Evolutionary conservation across 1,140 invertebrate species (phyloP).

Genomic region (Phocides pigmalion): DNA sequence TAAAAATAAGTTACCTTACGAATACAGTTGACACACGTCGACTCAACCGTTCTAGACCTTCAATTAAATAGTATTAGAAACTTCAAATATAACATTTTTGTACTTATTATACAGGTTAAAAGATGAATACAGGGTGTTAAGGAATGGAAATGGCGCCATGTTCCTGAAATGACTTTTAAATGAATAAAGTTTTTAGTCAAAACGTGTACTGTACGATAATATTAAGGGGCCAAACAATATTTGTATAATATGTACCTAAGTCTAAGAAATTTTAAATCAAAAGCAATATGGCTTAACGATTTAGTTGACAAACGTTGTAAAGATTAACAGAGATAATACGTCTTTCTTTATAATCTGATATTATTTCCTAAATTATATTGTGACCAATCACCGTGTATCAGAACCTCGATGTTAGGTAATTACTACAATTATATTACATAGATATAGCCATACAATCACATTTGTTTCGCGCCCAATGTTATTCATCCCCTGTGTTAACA

Average conservation of each 20-base stretch:
- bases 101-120: too few species aligned
- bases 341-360: too few species aligned
- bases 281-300: background rate
- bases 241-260: conserved; percentile 17
- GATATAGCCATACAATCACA: background rate
- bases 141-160: background rate
- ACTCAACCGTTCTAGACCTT: too few species aligned
- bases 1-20: too few species aligned
- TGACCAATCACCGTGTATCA: too few species aligned
- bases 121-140: conserved; percentile 10
- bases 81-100: too few species aligned
- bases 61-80: too few species aligned
- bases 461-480: background rate
- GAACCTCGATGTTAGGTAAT: too few species aligned
- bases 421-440: too few species aligned
- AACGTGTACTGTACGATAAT: conserved; percentile 17
- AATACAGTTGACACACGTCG: too few species aligned
- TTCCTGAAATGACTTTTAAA: conserved; percentile 23
- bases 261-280: conserved; percentile 21
- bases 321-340: background rate
- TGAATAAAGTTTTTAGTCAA: conserved; percentile 1
- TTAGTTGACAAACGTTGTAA: background rate
- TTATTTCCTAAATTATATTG: background rate
- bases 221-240: conserved; percentile 18
- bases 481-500: background rate